phyloP scores from a whole-genome alignment of 2,888 invertebrate species.

The Endomychus coccineus region DNA sequence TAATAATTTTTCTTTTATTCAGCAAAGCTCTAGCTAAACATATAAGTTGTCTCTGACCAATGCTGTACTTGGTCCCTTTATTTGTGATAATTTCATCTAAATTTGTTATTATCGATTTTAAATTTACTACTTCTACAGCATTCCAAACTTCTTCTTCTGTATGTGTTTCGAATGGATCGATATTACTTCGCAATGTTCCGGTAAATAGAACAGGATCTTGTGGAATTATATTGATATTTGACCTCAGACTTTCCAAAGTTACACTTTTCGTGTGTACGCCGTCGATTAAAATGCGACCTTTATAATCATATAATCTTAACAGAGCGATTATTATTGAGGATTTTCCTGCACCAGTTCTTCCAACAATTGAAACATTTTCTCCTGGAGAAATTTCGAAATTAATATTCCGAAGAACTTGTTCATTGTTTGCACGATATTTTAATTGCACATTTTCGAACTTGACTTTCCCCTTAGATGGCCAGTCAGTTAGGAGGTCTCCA shows the following conservation, averaged over 20 bases:
- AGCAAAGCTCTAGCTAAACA: conserved; percentile 52
- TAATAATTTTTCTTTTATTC: conserved; percentile 45
- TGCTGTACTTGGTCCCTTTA: conserved; percentile 51
- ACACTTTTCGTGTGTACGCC: conserved; percentile 38
- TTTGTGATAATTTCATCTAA: conserved; percentile 8
- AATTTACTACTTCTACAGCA: conserved; percentile 6
- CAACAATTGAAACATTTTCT: conserved; percentile 54
- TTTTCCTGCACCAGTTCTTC: conserved; percentile 66
- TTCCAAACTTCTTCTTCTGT: conserved; percentile 12
- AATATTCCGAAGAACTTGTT: conserved; percentile 49
- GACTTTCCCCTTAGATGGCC: conserved; percentile 64
- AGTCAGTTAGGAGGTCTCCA: conserved; percentile 51
- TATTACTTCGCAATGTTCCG: conserved; percentile 10
- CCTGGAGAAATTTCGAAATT: conserved; percentile 41
- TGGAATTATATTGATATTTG: conserved; percentile 11
- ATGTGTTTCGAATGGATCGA: conserved; percentile 8
- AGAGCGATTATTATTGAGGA: conserved; percentile 58
- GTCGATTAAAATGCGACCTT: conserved; percentile 52
- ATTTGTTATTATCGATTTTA: conserved; percentile 7
- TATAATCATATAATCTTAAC: conserved; percentile 49
- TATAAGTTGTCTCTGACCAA: conserved; percentile 51
- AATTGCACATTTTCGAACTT: conserved; percentile 57
- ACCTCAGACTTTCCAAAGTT: conserved; percentile 11
- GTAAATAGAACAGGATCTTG: conserved; percentile 14
- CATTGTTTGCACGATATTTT: conserved; percentile 54